phyloP scores from a whole-genome alignment of 1,140 invertebrate genomes.

The Apis florea region DNA sequence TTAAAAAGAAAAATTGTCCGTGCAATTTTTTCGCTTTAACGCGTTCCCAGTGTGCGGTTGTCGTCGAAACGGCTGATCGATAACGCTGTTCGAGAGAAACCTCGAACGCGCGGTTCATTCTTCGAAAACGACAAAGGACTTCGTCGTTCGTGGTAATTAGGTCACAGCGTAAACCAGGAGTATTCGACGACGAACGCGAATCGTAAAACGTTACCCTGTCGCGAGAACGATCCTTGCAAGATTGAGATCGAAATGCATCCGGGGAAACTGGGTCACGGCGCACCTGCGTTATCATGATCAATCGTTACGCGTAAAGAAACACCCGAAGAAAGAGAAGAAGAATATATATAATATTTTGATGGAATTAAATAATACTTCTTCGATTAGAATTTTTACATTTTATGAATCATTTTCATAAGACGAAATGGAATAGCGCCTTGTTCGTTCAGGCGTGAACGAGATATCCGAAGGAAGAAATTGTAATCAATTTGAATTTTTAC shows the following conservation, averaged over 20 bases:
- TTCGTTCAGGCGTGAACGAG: too few relatives aligned
- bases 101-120: not conserved
- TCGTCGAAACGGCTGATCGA: constrained; percentile 4
- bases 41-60: not conserved
- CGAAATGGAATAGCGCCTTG: too few relatives aligned
- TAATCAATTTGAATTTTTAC: too few relatives aligned
- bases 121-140: constrained; percentile 26
- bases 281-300: not conserved
- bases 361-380: not conserved
- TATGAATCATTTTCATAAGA: too few relatives aligned
- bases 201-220: not conserved
- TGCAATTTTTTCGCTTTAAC: not conserved
- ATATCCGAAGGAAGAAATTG: too few relatives aligned
- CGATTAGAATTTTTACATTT: too few relatives aligned
- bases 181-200: not conserved
- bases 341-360: not conserved
- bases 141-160: not conserved
- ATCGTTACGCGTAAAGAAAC: not conserved
- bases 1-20: too few relatives aligned
- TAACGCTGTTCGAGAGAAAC: not conserved
- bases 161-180: not conserved
- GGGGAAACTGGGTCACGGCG: constrained; percentile 3
- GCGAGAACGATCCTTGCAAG: not conserved
- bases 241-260: not conserved
- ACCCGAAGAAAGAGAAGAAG: not conserved